These are phyloP conservation scores for Ophiothrix spiculata DNA, from an alignment of 35 echinoderm and acorn worm species.

Conservation along the genomic window DNA sequence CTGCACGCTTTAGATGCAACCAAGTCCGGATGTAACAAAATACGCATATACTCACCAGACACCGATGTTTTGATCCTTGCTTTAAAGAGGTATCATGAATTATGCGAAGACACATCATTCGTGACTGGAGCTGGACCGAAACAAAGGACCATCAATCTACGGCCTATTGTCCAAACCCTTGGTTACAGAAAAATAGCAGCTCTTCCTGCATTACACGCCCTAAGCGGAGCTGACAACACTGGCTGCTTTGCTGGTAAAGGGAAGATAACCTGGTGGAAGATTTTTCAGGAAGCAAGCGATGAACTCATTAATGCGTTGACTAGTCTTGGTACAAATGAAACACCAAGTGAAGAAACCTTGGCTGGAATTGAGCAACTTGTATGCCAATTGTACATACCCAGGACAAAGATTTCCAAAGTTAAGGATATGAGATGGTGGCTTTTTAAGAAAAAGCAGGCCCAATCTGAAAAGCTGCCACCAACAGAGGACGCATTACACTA, in stretches of 20 bases:
- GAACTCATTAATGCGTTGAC: too few species aligned
- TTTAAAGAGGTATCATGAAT: background rate
- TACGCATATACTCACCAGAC: slow-evolving; percentile 21
- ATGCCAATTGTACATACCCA: background rate
- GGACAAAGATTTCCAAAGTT: background rate
- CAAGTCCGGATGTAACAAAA: background rate
- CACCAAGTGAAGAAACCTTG: background rate
- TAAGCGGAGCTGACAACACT: background rate
- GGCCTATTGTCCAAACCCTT: background rate
- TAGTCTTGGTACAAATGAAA: too few species aligned
- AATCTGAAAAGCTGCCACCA: background rate
- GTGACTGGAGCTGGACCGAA: slow-evolving; percentile 18
- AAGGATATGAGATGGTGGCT: background rate
- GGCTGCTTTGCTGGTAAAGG: background rate
- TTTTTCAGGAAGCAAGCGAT: too few species aligned
- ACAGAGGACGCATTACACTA: background rate
- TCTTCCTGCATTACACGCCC: slow-evolving; percentile 27
- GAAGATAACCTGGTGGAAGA: background rate
- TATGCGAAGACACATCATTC: slow-evolving; percentile 14
- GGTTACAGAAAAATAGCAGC: background rate
- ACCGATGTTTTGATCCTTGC: slow-evolving; percentile 26
- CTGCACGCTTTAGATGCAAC: slow-evolving; percentile 31
- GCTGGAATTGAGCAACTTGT: background rate
- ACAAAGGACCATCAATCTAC: background rate
- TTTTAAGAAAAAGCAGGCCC: background rate